These are phyloP conservation scores for Melanocharis versteri DNA, from an alignment of 2,113 vertebrate species.

Conservation along the genomic window DNA sequence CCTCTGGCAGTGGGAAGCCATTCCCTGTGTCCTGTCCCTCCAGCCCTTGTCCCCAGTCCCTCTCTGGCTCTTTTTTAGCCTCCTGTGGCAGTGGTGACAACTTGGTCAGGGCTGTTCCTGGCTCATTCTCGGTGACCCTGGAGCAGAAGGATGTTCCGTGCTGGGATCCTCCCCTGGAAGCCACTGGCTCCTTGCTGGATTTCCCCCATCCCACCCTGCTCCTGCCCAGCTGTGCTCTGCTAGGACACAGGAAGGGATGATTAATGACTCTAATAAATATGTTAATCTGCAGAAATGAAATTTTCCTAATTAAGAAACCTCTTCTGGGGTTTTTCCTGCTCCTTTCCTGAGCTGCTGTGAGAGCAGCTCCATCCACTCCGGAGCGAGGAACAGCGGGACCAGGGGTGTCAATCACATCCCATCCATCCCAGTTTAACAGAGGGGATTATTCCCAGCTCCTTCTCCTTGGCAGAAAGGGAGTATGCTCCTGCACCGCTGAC, in stretches of 20 bases:
- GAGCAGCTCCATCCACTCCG: neutral
- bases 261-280: slow-evolving; percentile 10
- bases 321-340: neutral
- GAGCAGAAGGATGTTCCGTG: neutral
- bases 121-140: neutral
- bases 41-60: fast-evolving
- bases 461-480: neutral
- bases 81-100: neutral
- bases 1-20: neutral
- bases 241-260: neutral
- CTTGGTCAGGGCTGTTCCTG: neutral
- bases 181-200: neutral
- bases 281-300: slow-evolving; percentile 11
- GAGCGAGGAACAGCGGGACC: neutral
- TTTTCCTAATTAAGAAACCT: neutral
- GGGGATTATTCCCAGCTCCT: slow-evolving; percentile 3
- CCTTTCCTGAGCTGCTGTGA: neutral
- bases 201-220: neutral
- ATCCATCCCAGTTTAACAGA: neutral
- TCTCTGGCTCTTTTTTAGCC: neutral
- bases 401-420: neutral
- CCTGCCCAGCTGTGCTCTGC: neutral
- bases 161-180: neutral
- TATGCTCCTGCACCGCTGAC: neutral
- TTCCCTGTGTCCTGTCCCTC: neutral